These are phyloP conservation scores for Drosophila subobscura DNA, from an alignment of 1,140 invertebrate genomes.

Conservation along the genomic window DNA sequence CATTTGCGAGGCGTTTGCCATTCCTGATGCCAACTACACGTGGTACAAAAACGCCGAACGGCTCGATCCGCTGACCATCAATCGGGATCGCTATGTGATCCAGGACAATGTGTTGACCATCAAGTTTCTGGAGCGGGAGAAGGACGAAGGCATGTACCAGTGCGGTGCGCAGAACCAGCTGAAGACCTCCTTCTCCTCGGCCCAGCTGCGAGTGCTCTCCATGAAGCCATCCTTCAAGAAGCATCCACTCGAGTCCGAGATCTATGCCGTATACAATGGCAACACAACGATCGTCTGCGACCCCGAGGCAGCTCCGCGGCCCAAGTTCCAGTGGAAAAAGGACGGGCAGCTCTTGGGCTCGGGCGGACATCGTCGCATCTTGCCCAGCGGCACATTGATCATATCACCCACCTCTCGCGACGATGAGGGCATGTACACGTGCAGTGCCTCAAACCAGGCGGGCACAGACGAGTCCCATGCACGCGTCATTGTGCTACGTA, in stretches of 20 bases:
- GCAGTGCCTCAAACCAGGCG: conserved; percentile 92
- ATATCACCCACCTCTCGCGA: conserved; percentile 93
- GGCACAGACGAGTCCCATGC: conserved; percentile 92
- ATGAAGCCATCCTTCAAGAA: conserved; percentile 96
- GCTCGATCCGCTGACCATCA: conserved; percentile 88
- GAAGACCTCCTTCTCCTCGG: conserved; percentile 93
- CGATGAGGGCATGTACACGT: conserved; percentile 95
- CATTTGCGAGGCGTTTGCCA: conserved; percentile 97
- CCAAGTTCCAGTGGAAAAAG: conserved; percentile 95
- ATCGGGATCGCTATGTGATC: conserved; percentile 90
- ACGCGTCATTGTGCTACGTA: conserved; percentile 92
- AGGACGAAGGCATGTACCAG: conserved; percentile 98
- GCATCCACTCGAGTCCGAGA: conserved; percentile 93
- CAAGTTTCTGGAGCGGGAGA: conserved; percentile 88
- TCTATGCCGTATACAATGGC: conserved; percentile 94
- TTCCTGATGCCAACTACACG: conserved; percentile 95
- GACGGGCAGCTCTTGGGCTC: conserved; percentile 92
- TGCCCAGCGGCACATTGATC: conserved; percentile 93
- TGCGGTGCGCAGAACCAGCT: conserved; percentile 95
- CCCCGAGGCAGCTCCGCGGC: conserved; percentile 96
- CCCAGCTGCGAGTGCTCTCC: conserved; percentile 93
- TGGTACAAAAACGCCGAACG: conserved; percentile 95
- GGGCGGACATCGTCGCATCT: conserved; percentile 90
- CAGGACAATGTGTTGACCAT: conserved; percentile 95
- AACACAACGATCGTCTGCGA: conserved; percentile 96